Percentiles rank a stretch among this genome's conserved stretches.
These are phyloP conservation scores for Riparia riparia DNA, from an alignment of 2,113 vertebrate genomes.

Conservation along the genomic window DNA sequence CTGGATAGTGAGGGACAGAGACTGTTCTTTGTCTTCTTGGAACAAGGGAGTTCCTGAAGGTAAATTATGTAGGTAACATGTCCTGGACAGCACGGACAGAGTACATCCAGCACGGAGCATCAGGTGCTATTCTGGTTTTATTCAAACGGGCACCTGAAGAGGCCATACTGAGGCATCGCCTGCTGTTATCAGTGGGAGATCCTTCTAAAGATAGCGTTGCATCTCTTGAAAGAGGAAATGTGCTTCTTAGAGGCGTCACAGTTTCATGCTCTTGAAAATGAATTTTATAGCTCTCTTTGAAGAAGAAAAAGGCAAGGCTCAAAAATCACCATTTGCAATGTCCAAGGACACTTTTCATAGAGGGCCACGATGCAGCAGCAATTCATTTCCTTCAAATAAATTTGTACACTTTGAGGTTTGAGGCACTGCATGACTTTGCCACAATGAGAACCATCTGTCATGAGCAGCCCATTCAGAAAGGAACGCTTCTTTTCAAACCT, in stretches of 20 bases:
- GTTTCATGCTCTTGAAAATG: not conserved
- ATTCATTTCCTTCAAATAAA: conserved; percentile 9
- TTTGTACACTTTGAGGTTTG: conserved; percentile 42
- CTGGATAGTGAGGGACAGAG: not conserved
- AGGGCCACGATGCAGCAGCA: not conserved
- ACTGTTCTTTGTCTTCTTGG: not conserved
- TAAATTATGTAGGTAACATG: not conserved
- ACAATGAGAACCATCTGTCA: conserved; percentile 53
- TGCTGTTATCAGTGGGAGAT: not conserved
- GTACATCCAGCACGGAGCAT: not conserved
- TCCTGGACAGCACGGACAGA: not conserved
- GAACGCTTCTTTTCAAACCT: not conserved
- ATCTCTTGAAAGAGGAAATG: not conserved
- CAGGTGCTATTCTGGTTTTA: not conserved
- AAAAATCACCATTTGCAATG: not conserved
- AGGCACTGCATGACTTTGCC: not conserved
- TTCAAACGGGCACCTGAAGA: not conserved
- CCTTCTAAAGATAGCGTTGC: not conserved
- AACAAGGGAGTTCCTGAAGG: not conserved
- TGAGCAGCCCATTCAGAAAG: not conserved
- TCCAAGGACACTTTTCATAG: not conserved
- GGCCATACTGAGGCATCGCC: not conserved
- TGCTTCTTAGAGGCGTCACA: not conserved
- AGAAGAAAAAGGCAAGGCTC: not conserved
- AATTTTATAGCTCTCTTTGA: not conserved